phyloP scores from a whole-genome alignment of 64 coral and sea anemone genomes.

The Anthopleura sola region DNA sequence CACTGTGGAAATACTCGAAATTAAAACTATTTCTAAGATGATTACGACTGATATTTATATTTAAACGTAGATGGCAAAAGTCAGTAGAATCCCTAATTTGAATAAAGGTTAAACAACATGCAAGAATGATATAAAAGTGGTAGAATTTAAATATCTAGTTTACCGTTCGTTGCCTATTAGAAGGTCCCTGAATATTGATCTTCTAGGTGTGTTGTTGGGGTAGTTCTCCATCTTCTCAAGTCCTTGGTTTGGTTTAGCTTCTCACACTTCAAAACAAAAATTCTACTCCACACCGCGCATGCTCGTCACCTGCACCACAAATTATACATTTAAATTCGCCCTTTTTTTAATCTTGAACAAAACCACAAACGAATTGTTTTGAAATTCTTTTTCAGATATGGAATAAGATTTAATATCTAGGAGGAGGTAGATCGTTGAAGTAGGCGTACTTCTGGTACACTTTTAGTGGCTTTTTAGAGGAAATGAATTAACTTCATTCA shows the following conservation, averaged over 20 bases:
- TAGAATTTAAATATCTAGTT: background rate
- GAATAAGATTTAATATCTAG: background rate
- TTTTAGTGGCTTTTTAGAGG: background rate
- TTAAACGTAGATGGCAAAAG: background rate
- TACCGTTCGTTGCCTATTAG: background rate
- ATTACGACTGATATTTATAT: background rate
- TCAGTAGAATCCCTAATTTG: background rate
- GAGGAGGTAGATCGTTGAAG: background rate
- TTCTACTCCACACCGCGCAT: background rate
- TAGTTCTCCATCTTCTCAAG: background rate
- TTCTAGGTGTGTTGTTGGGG: background rate
- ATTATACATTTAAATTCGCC: background rate
- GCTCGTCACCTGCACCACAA: background rate
- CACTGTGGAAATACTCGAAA: too few relatives aligned
- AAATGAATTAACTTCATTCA: too few relatives aligned
- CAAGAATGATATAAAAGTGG: background rate
- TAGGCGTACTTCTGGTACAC: too few relatives aligned
- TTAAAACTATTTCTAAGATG: background rate
- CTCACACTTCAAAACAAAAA: background rate
- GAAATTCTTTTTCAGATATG: background rate
- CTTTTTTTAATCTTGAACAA: background rate
- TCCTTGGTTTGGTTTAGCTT: background rate
- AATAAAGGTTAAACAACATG: background rate
- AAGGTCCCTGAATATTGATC: conserved; percentile 32
- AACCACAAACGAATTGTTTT: background rate